Evolutionary conservation across 2,888 invertebrate species (phyloP).

Genomic region (Cantharis rufa): DNA sequence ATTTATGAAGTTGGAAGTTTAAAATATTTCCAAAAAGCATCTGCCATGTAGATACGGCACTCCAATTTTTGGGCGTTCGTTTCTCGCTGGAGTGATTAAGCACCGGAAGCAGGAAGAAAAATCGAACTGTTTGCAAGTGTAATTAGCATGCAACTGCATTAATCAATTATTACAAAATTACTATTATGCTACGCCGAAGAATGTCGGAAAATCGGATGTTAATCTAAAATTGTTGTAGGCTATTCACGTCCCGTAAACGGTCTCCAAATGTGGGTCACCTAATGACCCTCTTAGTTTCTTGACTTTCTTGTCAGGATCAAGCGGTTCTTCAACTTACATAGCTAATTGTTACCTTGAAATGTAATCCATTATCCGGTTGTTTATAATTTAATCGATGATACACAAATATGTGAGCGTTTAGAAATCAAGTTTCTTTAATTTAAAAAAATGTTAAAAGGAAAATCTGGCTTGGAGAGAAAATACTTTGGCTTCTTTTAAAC

Average conservation of each 20-base stretch:
- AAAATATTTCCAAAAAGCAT: background rate
- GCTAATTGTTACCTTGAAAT: slow-evolving; percentile 4
- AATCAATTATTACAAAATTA: background rate
- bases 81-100: too few species aligned
- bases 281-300: slow-evolving; percentile 52
- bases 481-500: background rate
- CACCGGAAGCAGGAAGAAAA: background rate
- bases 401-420: background rate
- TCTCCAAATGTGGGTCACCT: slow-evolving; percentile 52
- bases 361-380: background rate
- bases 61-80: background rate
- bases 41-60: background rate
- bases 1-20: background rate
- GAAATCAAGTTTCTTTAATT: background rate
- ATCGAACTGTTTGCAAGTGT: background rate
- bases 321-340: slow-evolving; percentile 15
- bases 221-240: slow-evolving; percentile 16
- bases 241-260: slow-evolving; percentile 34
- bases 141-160: background rate
- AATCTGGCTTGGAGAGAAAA: background rate
- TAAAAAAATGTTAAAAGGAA: background rate
- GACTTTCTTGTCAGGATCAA: slow-evolving; percentile 40
- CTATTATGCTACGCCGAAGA: background rate
- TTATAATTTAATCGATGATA: background rate
- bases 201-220: slow-evolving; percentile 25